These are phyloP conservation scores for Yponomeuta sedellus DNA, from an alignment of 2,888 invertebrate species.

Conservation along the genomic window DNA sequence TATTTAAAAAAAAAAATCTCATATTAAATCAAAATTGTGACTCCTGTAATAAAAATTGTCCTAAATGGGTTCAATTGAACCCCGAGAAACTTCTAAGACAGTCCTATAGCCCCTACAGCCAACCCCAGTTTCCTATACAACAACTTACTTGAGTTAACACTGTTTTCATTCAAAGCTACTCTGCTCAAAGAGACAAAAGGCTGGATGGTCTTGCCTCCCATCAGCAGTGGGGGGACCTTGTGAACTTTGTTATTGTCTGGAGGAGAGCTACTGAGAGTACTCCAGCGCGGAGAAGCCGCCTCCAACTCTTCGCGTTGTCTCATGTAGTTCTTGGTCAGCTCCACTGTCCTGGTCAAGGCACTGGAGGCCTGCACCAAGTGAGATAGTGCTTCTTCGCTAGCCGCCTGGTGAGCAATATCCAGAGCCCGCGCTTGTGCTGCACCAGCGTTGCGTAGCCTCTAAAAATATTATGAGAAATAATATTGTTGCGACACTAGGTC, in stretches of 20 bases:
- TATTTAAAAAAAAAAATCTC: too few species aligned
- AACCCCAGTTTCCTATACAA: too few species aligned
- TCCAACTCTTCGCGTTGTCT: slow-evolving; percentile 43
- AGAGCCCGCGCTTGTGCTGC: slow-evolving; percentile 44
- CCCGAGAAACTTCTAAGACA: too few species aligned
- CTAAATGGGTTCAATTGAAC: too few species aligned
- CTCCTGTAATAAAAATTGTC: too few species aligned
- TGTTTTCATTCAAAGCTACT: slow-evolving; percentile 35
- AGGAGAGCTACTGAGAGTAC: slow-evolving; percentile 44
- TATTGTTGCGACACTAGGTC: neutral
- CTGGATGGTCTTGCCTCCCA: slow-evolving; percentile 60
- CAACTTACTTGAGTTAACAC: slow-evolving; percentile 42
- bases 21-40: too few species aligned
- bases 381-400: slow-evolving; percentile 48
- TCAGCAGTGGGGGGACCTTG: slow-evolving; percentile 54
- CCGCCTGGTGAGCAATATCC: slow-evolving; percentile 46
- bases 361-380: slow-evolving; percentile 56
- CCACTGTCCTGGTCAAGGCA: slow-evolving; percentile 47
- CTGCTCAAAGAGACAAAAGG: slow-evolving; percentile 60
- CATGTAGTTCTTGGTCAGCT: slow-evolving; percentile 45
- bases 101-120: too few species aligned
- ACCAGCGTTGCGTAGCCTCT: slow-evolving; percentile 54
- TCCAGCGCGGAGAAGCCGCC: slow-evolving; percentile 46
- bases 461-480: slow-evolving; percentile 14
- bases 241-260: slow-evolving; percentile 49